Evolutionary conservation across 2,888 invertebrate genomes (phyloP), one percentile per base, ranked within the genome.

Genomic region (Scaptomyza polygonia): DNA sequence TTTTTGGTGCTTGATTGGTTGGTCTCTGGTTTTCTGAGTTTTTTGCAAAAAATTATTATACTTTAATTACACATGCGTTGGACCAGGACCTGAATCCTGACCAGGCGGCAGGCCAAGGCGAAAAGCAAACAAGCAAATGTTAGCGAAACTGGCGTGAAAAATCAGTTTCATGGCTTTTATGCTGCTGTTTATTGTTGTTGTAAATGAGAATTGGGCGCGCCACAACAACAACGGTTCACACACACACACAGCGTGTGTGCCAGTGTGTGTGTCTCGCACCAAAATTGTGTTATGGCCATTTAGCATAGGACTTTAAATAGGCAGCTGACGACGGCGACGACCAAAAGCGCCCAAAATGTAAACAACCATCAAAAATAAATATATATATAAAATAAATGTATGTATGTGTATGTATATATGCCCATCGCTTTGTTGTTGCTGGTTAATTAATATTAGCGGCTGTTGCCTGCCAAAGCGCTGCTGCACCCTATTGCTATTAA

Each of bases 151-250:
- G 84, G 84, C 84, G 84, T 85, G 84, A 85, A 85, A 85, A 85
- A 85, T 85, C 84, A 88, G 84, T 88, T 88, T 86, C 88, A 85
- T 86, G 88, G 80, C 73, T 86, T 86, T 85, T 88, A 85, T 85
- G 72, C 80, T 77, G 51, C 77, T 88, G 88, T 86, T 85, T 85
- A 85, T 83, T 88, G 80, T 83, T 88, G 80, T 86, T 86, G 79
- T 79, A 86, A 86, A 88, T 76, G 83, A 82, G 84, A 59, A 16
- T 25, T 47, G 54, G 70, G 64, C 34, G 51, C 27, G 54, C 47
- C 54, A 40, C 45, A 27, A n/a, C n/a, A n/a, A n/a, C 51, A 44
- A 30, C 30, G 11, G 30, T 30, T 30, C 36, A 54, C 34, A 25
- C 1, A 42, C 29, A 45, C 30, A 36, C 29, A 49, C 27, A 32